Evolutionary conservation across 2,113 vertebrate genomes (phyloP).

Genomic region (Sinocyclocheilus rhinocerous): DNA sequence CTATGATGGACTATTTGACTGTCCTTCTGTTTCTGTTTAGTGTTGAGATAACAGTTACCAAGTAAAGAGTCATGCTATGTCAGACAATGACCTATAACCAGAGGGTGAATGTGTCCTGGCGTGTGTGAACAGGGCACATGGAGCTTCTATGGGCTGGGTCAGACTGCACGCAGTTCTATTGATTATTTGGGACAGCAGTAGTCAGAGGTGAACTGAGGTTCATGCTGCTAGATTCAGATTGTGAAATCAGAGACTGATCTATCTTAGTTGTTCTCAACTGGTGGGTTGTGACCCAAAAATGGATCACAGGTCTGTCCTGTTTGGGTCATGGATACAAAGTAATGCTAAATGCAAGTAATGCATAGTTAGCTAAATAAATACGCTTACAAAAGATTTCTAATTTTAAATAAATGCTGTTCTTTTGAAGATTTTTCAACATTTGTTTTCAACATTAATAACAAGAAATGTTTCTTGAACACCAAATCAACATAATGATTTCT

Average conservation of each 20-base stretch:
- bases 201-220: background rate
- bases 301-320: background rate
- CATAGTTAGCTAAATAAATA: too few species aligned
- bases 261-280: too few species aligned
- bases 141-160: background rate
- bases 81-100: background rate
- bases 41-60: background rate
- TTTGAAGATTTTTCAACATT: too few species aligned
- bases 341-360: too few species aligned
- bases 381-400: too few species aligned
- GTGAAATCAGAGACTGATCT: background rate
- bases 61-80: background rate
- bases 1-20: background rate
- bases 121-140: background rate
- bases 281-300: background rate
- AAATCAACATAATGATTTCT: too few species aligned
- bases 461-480: too few species aligned
- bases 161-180: conserved; percentile 13
- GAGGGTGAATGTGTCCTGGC: background rate
- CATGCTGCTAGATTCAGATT: background rate
- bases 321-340: too few species aligned
- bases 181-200: conserved; percentile 35
- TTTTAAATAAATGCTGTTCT: too few species aligned
- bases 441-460: too few species aligned
- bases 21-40: background rate